Percentiles rank a stretch among this genome's conserved stretches.
Conservation (phyloP, 1,140 invertebrate genomes). For the Thaumatotibia leucotreta region DNA sequence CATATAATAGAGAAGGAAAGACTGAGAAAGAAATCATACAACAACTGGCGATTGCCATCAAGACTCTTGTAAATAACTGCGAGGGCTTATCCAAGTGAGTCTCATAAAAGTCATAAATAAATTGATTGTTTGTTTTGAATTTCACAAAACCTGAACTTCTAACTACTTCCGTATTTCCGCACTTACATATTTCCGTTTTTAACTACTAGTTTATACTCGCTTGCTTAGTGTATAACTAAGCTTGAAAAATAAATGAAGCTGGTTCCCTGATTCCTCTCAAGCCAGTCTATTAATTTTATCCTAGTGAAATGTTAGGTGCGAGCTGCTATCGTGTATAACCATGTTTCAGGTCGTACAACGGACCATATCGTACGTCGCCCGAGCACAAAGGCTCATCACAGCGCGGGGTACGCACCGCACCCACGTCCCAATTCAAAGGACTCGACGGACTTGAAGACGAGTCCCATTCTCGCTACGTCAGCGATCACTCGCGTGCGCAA, state of each 20-base stretch:
- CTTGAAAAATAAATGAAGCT: too few relatives aligned
- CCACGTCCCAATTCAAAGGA: conserved; percentile 77
- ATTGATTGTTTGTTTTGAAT: neutral
- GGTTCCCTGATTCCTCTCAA: too few relatives aligned
- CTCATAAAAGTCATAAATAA: conserved; percentile 3
- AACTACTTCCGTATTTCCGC: too few relatives aligned
- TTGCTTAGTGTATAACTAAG: too few relatives aligned
- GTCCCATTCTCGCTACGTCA: conserved; percentile 89
- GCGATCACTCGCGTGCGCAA: conserved; percentile 81
- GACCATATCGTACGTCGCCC: conserved; percentile 90
- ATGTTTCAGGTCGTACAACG: conserved; percentile 90
- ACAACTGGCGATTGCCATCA: conserved; percentile 95
- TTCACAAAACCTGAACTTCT: too few relatives aligned
- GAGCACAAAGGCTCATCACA: conserved; percentile 93
- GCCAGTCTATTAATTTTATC: too few relatives aligned
- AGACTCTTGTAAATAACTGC: conserved; percentile 96
- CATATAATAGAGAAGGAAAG: conserved; percentile 91
- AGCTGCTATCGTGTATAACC: too few relatives aligned
- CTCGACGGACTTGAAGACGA: conserved; percentile 91
- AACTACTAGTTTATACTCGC: too few relatives aligned
- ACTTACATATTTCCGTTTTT: too few relatives aligned
- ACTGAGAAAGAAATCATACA: conserved; percentile 96
- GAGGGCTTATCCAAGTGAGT: conserved; percentile 94
- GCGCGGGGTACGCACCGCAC: conserved; percentile 54
- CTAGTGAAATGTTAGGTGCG: too few relatives aligned